Evolutionary conservation across 2,888 invertebrate species (phyloP), one percentile per base, ranked within the genome.

Genomic region (Periphyllus acericola): DNA sequence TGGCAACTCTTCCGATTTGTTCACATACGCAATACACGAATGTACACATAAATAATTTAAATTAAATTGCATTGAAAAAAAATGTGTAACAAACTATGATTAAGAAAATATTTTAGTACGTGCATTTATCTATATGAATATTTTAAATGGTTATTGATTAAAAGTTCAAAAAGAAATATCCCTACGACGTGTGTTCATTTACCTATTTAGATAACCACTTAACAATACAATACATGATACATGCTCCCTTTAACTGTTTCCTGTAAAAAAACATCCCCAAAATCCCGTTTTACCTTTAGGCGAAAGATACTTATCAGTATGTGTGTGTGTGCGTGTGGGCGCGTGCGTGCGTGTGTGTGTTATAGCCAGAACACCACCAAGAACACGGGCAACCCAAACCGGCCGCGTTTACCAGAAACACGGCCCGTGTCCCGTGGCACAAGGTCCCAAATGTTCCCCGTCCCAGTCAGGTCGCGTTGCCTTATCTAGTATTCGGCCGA

Each of bases 371-470:
- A 32, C 84, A 68, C 68, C 84, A 78, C 76, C 80, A 46, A 74
- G 87, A 87, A 75, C 80, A 74, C 66, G 80, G 80, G 40, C 52
- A 72, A 80, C 86, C 86, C n/a, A 81, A 80, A 87, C 80, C 93
- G 94, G 94, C 92, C 92, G 93, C 91, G 92, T 96, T 85, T 78
- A 85, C 76, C 76, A 85, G 84, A 78, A 81, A 81, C 66, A 81
- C 46, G 93, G 94, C 94, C 92, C 92, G 93, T 91, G 93, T 96
- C 91, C 96, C 96, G 91, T 96, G 96, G 96, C 96, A 96, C 93
- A 96, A 96, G 94, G 95, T 96, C 92, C 96, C 96, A 91, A 95
- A 94, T 92, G 96, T 96, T 91, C 96, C 96, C 90, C 94, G 96
- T 90, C 96, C 96, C 91, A 96, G 96, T 91, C 94, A 96, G 92